A percentile compares a stretch with the other conserved stretches of the same genome.
Conservation (phyloP, 2,888 invertebrate species). For the Ophioninae sp. region DNA sequence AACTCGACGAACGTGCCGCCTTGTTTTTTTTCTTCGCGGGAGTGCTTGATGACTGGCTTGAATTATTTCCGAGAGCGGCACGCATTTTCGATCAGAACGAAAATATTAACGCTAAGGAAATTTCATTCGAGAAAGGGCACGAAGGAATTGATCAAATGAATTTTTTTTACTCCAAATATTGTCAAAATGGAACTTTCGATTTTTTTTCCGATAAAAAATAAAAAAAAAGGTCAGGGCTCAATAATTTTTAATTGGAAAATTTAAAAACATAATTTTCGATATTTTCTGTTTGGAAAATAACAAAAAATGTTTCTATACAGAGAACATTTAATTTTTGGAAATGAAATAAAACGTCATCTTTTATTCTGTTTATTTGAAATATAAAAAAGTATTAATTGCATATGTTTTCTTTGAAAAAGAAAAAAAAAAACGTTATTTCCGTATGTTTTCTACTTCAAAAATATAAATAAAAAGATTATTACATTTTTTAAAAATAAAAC, state of each 20-base stretch:
- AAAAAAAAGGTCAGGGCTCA: no score
- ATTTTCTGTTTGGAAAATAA: not conserved
- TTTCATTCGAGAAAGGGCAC: not conserved
- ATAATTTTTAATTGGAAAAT: not conserved
- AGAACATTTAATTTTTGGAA: no score
- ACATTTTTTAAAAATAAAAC: no score
- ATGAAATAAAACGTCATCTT: no score
- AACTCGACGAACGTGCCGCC: slow-evolving; percentile 24
- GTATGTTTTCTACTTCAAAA: not conserved
- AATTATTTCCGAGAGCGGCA: not conserved
- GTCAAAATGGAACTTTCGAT: no score
- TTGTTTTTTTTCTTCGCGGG: not conserved
- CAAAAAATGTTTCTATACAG: no score
- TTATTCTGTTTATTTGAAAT: not conserved
- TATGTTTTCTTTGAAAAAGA: not conserved
- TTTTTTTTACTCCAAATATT: not conserved
- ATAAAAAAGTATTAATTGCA: slow-evolving; percentile 1
- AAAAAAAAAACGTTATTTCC: slow-evolving; percentile 24
- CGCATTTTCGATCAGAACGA: not conserved
- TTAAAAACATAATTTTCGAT: not conserved
- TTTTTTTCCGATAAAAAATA: no score
- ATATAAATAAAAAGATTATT: no score
- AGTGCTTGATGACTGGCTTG: not conserved
- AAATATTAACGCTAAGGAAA: not conserved
- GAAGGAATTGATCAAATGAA: not conserved